A percentile compares a stretch with the other conserved stretches of the same genome.
Evolutionary conservation across 1,140 invertebrate genomes (phyloP).

Genomic region (Diachasmimorpha longicaudata): DNA sequence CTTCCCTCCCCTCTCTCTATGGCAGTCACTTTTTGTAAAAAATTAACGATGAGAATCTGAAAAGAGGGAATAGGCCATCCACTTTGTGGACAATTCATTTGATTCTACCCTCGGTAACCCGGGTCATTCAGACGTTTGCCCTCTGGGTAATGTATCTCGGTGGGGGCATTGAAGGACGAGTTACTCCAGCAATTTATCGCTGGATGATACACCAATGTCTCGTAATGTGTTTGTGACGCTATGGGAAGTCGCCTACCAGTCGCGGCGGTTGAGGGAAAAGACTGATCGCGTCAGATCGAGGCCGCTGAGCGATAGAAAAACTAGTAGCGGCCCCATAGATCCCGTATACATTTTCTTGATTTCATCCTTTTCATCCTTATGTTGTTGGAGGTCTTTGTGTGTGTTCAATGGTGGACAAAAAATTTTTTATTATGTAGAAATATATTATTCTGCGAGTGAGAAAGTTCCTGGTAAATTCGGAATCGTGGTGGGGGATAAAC

Average conservation of each 20-base stretch:
- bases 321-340: conserved; percentile 50
- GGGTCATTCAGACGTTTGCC: background rate
- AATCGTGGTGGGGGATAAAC: background rate
- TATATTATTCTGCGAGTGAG: background rate
- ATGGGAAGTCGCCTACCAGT: conserved; percentile 11
- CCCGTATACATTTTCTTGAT: conserved; percentile 26
- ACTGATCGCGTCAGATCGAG: conserved; percentile 43
- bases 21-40: too few relatives aligned
- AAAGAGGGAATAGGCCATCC: background rate
- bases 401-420: background rate
- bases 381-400: background rate
- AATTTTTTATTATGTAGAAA: background rate
- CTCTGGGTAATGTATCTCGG: background rate
- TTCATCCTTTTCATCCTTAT: conserved; percentile 19
- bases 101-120: background rate
- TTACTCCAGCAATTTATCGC: conserved; percentile 11
- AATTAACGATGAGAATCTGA: background rate
- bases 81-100: background rate
- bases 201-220: background rate
- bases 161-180: conserved; percentile 5
- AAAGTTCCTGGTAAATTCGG: background rate
- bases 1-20: background rate
- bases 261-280: background rate
- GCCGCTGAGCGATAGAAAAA: conserved; percentile 38
- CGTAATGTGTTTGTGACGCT: background rate